Evolutionary conservation across 2,888 invertebrate genomes (phyloP), one percentile per base, ranked within the genome.

Genomic region (Trilocha varians): DNA sequence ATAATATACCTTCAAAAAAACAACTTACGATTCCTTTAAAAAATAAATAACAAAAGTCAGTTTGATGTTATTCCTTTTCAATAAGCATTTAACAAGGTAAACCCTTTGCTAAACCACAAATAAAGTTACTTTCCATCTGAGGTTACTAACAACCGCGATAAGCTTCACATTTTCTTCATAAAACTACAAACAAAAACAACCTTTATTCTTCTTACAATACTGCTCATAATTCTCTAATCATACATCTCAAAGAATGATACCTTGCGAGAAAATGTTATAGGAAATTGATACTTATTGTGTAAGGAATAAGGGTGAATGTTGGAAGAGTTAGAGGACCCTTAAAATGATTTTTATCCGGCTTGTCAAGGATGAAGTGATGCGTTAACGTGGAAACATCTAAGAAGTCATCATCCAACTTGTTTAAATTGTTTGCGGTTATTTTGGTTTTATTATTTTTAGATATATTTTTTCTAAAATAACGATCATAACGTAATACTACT

Each of bases 301-400:
- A 32, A 0, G 38, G 50, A 41, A 46, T 44, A 42, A 38, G 25
- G 1, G 16, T 25, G 13, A n/a, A 43, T 43, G 51, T 40, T 14
- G 17, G 13, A 35, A 40, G 35, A 40, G 47, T 48, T 47, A 54
- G 53, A 50, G 59, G 63, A 61, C 68, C 75, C 72, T 77, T 77
- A 76, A 74, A 62, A 61, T 70, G 67, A 78, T 78, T 71, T 69
- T 63, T 56, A 56, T 57, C 56, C 62, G 56, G 52, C 66, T 65
- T 66, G 64, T 78, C 79, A 77, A 59, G 43, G 47, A 52, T 42
- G 59, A 55, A 61, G 46, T 53, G 62, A 46, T 55, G 74, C 77
- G 67, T 73, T 78, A 77, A 78, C 44, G 63, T 59, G 66, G 58
- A 59, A 66, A 62, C 42, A 35, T 42, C 38, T 42, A 38, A 42